A percentile compares a stretch with the other conserved stretches of the same genome.
Conservation (phyloP, 2,113 vertebrate genomes). For the Poecile atricapillus region DNA sequence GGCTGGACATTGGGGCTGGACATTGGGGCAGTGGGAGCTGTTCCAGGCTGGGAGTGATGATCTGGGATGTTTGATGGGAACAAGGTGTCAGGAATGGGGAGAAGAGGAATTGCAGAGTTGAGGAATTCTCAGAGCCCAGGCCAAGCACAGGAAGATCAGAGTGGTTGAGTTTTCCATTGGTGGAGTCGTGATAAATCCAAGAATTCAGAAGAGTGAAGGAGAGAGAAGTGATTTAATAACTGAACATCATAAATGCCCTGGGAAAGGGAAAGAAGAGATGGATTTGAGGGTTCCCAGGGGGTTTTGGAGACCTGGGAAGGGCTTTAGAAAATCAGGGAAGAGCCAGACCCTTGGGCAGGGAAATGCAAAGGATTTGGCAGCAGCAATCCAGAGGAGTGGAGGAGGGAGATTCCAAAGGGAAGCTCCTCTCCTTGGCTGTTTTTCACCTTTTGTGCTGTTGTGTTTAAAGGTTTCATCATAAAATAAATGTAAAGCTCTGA, state of each 20-base stretch:
- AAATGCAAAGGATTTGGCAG: not conserved
- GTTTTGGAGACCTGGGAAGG: not conserved
- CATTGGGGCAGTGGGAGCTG: not conserved
- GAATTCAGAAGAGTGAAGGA: too few species aligned
- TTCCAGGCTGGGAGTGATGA: not conserved
- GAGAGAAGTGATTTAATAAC: not conserved
- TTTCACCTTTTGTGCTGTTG: not conserved
- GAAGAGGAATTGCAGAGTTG: not conserved
- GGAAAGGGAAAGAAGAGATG: not conserved
- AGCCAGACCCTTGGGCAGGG: not conserved
- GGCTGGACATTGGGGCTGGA: not conserved
- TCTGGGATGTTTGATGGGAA: not conserved
- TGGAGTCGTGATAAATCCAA: not conserved
- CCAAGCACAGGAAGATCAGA: not conserved
- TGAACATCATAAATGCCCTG: not conserved
- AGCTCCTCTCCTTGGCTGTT: not conserved
- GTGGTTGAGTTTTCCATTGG: not conserved
- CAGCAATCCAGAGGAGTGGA: not conserved
- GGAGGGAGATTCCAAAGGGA: not conserved
- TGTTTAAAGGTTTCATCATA: not conserved
- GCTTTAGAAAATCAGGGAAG: not conserved
- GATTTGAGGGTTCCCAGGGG: not conserved
- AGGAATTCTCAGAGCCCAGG: not conserved
- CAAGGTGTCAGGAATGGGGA: not conserved
- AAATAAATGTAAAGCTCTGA: not conserved